phyloP scores from a whole-genome alignment of 2,797 vertebrate genomes.

The Glyptemys insculpta region DNA sequence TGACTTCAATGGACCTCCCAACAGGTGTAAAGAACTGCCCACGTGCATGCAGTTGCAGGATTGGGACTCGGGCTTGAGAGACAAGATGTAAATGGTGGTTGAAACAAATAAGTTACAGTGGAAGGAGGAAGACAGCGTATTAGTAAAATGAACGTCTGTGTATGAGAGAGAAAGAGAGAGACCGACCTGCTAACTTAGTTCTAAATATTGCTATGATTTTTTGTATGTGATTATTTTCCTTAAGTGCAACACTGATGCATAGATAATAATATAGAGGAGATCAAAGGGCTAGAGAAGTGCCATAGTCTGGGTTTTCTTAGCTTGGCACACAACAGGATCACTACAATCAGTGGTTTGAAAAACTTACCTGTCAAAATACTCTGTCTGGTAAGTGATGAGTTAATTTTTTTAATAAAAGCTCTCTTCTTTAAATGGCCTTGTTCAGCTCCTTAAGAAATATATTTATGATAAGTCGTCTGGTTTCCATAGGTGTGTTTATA shows the following conservation, averaged over 20 bases:
- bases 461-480: neutral
- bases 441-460: neutral
- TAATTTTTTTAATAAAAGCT: rapidly evolving
- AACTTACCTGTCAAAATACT: constrained; percentile 87
- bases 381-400: constrained; percentile 82
- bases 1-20: neutral
- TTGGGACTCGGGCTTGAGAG: neutral
- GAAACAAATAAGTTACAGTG: neutral
- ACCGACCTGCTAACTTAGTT: rapidly evolving
- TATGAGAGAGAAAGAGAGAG: neutral
- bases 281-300: constrained; percentile 89
- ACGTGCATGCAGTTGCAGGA: neutral
- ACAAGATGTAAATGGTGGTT: neutral
- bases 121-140: neutral
- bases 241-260: constrained; percentile 28
- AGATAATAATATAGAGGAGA: constrained; percentile 90
- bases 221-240: constrained; percentile 61
- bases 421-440: neutral
- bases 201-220: neutral
- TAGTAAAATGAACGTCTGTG: neutral
- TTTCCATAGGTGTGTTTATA: neutral
- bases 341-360: constrained; percentile 81
- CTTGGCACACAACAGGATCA: constrained; percentile 89
- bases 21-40: neutral
- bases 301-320: constrained; percentile 86